A percentile compares a stretch with the other conserved stretches of the same genome.
phyloP scores from a whole-genome alignment of 2,797 vertebrate genomes.

The Hemibagrus guttatus region DNA sequence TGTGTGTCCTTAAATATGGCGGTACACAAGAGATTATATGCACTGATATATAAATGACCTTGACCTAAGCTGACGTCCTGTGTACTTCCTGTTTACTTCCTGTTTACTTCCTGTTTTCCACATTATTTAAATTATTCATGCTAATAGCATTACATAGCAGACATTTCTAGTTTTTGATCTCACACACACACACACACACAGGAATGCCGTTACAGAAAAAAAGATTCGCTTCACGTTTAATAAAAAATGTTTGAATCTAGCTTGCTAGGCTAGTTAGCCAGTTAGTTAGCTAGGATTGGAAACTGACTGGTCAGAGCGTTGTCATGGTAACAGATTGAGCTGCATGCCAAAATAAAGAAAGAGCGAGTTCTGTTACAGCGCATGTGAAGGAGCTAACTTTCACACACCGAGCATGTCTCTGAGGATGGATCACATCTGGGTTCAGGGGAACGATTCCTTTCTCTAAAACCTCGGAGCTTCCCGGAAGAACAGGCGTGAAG shows the following conservation, averaged over 20 bases:
- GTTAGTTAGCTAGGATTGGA: too few species aligned
- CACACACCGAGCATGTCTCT: background rate
- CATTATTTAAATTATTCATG: background rate
- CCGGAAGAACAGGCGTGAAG: background rate
- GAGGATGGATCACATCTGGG: background rate
- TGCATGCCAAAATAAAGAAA: too few species aligned
- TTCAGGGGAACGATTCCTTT: background rate
- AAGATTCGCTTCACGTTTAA: too few species aligned
- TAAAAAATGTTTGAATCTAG: too few species aligned
- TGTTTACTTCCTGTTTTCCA: background rate
- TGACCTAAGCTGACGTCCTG: too few species aligned
- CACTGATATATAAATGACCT: background rate
- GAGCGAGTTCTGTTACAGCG: background rate
- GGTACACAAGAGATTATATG: background rate
- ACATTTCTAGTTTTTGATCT: background rate
- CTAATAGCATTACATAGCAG: background rate
- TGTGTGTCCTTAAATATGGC: background rate
- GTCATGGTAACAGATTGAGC: slow-evolving; percentile 6
- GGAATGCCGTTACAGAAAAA: background rate
- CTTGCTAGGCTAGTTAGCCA: background rate
- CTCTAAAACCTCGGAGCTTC: background rate
- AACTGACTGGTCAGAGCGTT: background rate
- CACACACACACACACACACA: background rate
- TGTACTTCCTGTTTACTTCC: background rate
- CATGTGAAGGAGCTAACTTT: background rate